Evolutionary conservation across 2,888 invertebrate species (phyloP).

Genomic region (Athrips mouffetella): DNA sequence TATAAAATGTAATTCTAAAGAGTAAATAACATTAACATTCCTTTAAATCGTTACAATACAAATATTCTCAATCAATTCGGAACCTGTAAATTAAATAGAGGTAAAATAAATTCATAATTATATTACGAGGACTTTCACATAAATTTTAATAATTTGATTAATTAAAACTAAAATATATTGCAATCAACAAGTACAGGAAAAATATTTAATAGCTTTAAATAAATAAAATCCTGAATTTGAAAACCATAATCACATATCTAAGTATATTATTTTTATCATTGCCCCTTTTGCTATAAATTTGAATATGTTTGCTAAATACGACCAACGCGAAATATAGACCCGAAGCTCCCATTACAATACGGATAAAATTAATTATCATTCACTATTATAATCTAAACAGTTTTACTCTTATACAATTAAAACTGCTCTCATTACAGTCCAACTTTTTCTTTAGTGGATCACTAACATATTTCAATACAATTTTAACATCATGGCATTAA

Average conservation of each 20-base stretch:
- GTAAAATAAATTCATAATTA: neutral
- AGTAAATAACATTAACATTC: constrained; percentile 73
- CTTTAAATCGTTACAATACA: constrained; percentile 59
- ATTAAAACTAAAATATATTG: constrained; percentile 14
- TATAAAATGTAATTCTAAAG: constrained; percentile 56
- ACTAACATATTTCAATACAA: no score
- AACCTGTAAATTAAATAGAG: constrained; percentile 37
- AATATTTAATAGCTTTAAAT: constrained; percentile 20
- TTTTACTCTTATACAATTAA: constrained; percentile 23
- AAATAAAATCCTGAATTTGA: constrained; percentile 19
- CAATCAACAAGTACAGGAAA: constrained; percentile 18
- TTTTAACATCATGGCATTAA: neutral
- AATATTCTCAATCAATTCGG: constrained; percentile 50
- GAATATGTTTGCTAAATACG: constrained; percentile 14
- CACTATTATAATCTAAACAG: constrained; percentile 20
- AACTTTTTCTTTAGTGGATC: constrained; percentile 14
- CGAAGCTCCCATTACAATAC: constrained; percentile 9
- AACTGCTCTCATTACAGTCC: constrained; percentile 22
- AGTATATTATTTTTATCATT: constrained; percentile 19
- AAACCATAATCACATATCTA: constrained; percentile 26
- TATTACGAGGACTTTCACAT: neutral
- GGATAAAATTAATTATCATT: constrained; percentile 18
- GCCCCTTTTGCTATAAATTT: constrained; percentile 16
- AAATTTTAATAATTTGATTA: no score
- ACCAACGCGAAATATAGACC: constrained; percentile 9